Conservation (phyloP, 2,888 invertebrate species). For the Patella caerulea region DNA sequence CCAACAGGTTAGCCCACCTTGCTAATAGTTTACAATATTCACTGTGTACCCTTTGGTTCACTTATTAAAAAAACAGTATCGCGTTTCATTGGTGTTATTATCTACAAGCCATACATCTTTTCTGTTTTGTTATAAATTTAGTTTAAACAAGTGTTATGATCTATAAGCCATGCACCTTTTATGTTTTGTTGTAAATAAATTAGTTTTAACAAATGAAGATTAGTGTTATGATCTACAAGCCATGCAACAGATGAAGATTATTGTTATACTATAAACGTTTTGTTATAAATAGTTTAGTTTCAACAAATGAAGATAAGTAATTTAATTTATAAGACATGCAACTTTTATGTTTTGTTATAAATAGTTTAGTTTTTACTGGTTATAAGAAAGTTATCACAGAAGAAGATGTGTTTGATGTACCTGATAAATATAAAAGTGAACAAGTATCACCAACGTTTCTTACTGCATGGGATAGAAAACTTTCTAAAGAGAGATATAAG, state of each 20-base stretch:
- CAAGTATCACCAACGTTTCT: slow-evolving; percentile 31
- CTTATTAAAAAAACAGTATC: too few relatives aligned
- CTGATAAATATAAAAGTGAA: slow-evolving; percentile 51
- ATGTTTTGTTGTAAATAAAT: too few relatives aligned
- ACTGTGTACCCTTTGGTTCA: too few relatives aligned
- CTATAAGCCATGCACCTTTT: neutral
- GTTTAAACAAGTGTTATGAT: neutral
- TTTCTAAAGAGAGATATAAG: slow-evolving; percentile 27
- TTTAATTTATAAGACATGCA: neutral
- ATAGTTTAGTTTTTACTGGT: slow-evolving; percentile 62
- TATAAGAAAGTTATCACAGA: slow-evolving; percentile 65
- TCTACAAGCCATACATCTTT: neutral
- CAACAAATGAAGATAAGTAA: neutral
- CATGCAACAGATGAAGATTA: too few relatives aligned
- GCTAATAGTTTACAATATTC: too few relatives aligned
- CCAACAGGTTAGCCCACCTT: slow-evolving; percentile 27
- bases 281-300: neutral
- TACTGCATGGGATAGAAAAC: slow-evolving; percentile 27
- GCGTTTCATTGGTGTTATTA: neutral
- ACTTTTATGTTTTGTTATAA: too few relatives aligned
- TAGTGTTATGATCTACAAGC: too few relatives aligned
- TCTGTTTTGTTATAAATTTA: neutral
- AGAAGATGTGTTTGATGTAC: slow-evolving; percentile 63
- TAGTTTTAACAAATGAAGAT: too few relatives aligned
- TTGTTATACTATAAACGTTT: too few relatives aligned